Evolutionary conservation across 2,113 vertebrate genomes (phyloP).

Genomic region (Actenoides lindsayi): DNA sequence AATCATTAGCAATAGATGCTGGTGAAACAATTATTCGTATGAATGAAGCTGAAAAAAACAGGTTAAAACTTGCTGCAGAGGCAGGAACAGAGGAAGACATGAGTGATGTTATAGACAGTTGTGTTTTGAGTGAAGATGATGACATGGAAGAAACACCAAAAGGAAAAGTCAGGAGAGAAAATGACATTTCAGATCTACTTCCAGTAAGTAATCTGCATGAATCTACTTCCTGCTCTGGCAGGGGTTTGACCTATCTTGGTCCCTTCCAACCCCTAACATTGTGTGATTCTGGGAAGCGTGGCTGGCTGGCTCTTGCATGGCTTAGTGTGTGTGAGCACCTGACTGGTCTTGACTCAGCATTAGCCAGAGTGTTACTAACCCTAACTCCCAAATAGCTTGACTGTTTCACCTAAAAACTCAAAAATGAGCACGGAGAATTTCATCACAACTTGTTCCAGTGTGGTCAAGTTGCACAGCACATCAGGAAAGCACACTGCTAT

Average conservation of each 20-base stretch:
- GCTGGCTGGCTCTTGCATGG: not conserved
- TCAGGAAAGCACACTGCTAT: not conserved
- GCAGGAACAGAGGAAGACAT: slow-evolving; percentile 68
- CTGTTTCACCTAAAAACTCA: not conserved
- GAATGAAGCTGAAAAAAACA: slow-evolving; percentile 74
- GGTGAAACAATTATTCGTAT: slow-evolving; percentile 79
- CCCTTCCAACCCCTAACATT: no score
- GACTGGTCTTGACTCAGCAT: not conserved
- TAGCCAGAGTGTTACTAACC: not conserved
- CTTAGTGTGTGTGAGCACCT: not conserved
- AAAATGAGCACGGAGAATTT: not conserved
- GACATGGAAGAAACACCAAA: slow-evolving; percentile 75
- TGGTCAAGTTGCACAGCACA: not conserved
- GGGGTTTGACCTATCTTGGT: no score
- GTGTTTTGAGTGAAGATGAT: slow-evolving; percentile 64
- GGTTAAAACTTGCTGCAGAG: slow-evolving; percentile 35
- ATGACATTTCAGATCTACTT: slow-evolving; percentile 88
- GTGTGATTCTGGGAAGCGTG: slow-evolving; percentile 23
- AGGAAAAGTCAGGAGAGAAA: slow-evolving; percentile 61
- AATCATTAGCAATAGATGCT: slow-evolving; percentile 83
- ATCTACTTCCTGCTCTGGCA: no score
- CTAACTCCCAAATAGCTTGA: not conserved
- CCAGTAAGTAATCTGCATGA: slow-evolving; percentile 77
- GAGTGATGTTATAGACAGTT: not conserved
- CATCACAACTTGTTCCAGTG: not conserved